phyloP scores from a whole-genome alignment of 2,113 vertebrate species.

The Mobula hypostoma region DNA sequence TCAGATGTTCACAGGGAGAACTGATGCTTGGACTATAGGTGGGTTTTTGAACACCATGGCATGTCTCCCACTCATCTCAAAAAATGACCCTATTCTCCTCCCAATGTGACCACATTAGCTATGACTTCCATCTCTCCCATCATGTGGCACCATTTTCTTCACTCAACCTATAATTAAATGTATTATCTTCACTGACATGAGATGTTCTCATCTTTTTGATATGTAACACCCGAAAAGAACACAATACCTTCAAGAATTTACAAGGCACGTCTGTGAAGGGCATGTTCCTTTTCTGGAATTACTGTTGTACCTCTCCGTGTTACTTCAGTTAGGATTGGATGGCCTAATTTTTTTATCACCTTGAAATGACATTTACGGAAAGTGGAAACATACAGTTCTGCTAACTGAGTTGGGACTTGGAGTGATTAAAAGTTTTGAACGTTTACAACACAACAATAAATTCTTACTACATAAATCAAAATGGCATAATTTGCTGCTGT shows the following conservation, averaged over 20 bases:
- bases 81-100: neutral
- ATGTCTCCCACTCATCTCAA: neutral
- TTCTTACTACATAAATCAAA: neutral
- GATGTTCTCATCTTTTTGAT: neutral
- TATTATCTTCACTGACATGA: neutral
- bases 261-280: conserved; percentile 30
- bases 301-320: neutral
- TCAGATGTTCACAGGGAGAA: too few relatives aligned
- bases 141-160: neutral
- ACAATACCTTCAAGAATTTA: conserved; percentile 21
- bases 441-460: neutral
- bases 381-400: neutral
- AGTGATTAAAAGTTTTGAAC: too few relatives aligned
- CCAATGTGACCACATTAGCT: neutral
- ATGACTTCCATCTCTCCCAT: neutral
- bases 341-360: neutral
- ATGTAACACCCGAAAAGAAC: neutral
- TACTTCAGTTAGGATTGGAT: neutral
- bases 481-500: neutral
- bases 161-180: neutral
- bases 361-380: neutral
- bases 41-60: too few relatives aligned
- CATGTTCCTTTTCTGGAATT: neutral
- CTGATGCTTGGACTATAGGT: too few relatives aligned
- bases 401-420: neutral